Conservation (phyloP, 1,140 invertebrate species). For the Luehdorfia chinensis region DNA sequence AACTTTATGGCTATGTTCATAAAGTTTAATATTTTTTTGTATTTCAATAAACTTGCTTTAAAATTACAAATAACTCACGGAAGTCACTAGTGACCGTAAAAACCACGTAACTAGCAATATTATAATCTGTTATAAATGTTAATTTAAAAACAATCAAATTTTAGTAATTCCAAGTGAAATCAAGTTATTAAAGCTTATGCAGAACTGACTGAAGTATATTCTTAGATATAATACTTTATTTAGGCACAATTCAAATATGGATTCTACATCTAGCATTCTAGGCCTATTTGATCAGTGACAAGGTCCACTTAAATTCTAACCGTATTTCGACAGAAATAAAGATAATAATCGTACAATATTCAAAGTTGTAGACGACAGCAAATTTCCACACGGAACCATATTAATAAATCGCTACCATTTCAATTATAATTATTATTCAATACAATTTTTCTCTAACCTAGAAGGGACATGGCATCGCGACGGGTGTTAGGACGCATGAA, state of each 20-base stretch:
- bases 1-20: slow-evolving; percentile 3
- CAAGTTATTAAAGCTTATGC: slow-evolving; percentile 12
- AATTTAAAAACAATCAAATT: slow-evolving; percentile 1
- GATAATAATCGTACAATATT: too few species aligned
- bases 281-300: slow-evolving; percentile 41
- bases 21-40: neutral
- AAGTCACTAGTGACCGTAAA: too few species aligned
- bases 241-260: slow-evolving; percentile 69
- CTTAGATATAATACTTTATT: slow-evolving; percentile 16
- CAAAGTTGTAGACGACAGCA: neutral
- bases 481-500: slow-evolving; percentile 29
- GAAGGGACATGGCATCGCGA: slow-evolving; percentile 23
- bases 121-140: too few species aligned
- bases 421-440: slow-evolving; percentile 8
- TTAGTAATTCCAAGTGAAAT: too few species aligned
- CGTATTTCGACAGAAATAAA: too few species aligned
- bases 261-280: slow-evolving; percentile 66
- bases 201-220: slow-evolving; percentile 3
- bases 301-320: slow-evolving; percentile 18
- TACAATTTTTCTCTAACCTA: slow-evolving; percentile 27
- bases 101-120: too few species aligned
- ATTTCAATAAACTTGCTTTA: too few species aligned
- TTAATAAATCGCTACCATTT: slow-evolving; percentile 5
- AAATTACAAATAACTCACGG: too few species aligned
- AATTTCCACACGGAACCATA: neutral